Base-by-base conservation (phyloP, 2,888 invertebrate genomes). In the Drosophila koepferae region DNA sequence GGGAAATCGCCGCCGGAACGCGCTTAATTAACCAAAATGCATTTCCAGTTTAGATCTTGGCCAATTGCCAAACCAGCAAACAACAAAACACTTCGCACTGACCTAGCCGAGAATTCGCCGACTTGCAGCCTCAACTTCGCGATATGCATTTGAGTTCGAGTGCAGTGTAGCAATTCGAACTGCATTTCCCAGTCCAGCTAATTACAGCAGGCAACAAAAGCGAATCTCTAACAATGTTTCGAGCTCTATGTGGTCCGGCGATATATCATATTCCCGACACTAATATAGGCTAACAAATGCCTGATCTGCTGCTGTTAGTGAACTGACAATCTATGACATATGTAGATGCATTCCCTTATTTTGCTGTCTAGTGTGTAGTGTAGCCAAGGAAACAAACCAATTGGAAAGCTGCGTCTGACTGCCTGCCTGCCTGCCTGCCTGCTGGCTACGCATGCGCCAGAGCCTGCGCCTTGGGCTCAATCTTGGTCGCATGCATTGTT, bases 11-110 rank as follows among this genome's bases (percentile, higher is more conserved):
- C 80, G 86, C 77, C 86, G 83, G 77, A 86, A 86, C 88, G 86
- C 84, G 83, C 80, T 86, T 86, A 88, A 86, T 86, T 88, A 86
- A 83, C 88, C 81, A 80, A 88, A 86, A 83, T 86, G 88, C 86
- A 86, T 88, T 86, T 83, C 77, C 38, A 77, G 81, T 54, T 78
- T 81, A 72, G 63, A 81, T 77, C 77, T 76, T 82, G 75, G 69
- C 77, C 77, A 75, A 85, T 80, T 80, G 86, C 77, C 67, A 58
- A 64, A 76, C 66, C 63, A 28, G 43, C 60, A 68, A 66, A 51
- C 60, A 72, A 63, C 49, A 56, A 56, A 61, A 36, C 66, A 74
- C 60, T 67, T 67, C 53, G 28, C 55, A 60, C 69, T 72, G 65
- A 69, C 55, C 65, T 54, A 68, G 64, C 63, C 48, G 51, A 46